Conservation (phyloP, 2,888 invertebrate genomes). For the Orthonevra nobilis region DNA sequence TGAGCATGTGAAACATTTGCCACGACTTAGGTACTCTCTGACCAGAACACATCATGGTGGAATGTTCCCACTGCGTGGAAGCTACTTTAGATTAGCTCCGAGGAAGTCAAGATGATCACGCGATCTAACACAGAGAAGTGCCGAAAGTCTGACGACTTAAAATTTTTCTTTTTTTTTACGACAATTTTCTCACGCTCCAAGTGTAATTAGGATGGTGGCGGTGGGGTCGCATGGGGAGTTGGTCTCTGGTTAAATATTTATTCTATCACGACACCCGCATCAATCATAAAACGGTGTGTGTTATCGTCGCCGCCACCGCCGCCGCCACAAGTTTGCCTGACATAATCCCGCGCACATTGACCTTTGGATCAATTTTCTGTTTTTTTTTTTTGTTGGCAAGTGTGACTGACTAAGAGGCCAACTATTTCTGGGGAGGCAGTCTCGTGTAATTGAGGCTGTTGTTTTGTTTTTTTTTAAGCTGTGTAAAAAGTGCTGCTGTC, state of each 20-base stretch:
- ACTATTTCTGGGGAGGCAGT: slow-evolving; percentile 47
- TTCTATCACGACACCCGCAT: slow-evolving; percentile 8
- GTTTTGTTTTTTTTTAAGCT: too few relatives aligned
- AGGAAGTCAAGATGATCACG: slow-evolving; percentile 50
- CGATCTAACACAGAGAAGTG: too few relatives aligned
- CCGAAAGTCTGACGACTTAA: too few relatives aligned
- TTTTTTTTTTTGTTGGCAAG: slow-evolving; percentile 48
- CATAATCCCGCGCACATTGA: slow-evolving; percentile 38
- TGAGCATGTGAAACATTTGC: slow-evolving; percentile 31
- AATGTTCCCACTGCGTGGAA: too few relatives aligned
- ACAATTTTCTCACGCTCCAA: slow-evolving; percentile 47
- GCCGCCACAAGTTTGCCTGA: not conserved
- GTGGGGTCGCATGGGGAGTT: slow-evolving; percentile 1
- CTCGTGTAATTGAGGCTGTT: slow-evolving; percentile 11
- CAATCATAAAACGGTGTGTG: slow-evolving; percentile 26
- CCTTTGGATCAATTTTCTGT: slow-evolving; percentile 45
- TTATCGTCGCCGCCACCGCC: not conserved
- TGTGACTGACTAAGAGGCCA: slow-evolving; percentile 29
- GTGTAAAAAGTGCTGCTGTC: slow-evolving; percentile 38
- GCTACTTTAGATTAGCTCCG: slow-evolving; percentile 31
- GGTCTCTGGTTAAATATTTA: not conserved
- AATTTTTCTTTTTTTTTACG: too few relatives aligned
- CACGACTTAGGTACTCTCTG: not conserved
- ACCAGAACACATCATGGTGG: slow-evolving; percentile 1
- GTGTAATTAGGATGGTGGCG: slow-evolving; percentile 1